A percentile compares a stretch with the other conserved stretches of the same genome.
Conservation (phyloP, 1,140 invertebrate genomes). For the Sarcophaga peregrina region DNA sequence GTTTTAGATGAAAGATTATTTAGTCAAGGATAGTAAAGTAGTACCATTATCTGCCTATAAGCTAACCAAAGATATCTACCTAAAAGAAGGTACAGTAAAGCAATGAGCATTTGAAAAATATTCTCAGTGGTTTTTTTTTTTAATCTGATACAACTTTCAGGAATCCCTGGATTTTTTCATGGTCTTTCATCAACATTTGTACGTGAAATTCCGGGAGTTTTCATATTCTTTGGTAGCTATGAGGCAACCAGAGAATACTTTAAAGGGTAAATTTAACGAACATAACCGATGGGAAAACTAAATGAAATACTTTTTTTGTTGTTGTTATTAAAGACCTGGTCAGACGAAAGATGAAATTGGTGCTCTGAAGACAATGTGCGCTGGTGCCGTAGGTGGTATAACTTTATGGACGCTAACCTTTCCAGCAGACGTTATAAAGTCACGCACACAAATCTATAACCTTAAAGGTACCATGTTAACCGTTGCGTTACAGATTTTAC, state of each 20-base stretch:
- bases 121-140: too few relatives aligned
- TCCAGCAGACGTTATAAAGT: slow-evolving; percentile 98
- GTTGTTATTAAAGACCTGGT: slow-evolving; percentile 67
- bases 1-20: neutral
- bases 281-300: too few relatives aligned
- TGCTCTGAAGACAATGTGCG: slow-evolving; percentile 83
- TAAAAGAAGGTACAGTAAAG: neutral
- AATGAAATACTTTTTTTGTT: neutral
- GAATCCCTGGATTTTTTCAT: slow-evolving; percentile 87
- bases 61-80: neutral
- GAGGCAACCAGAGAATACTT: slow-evolving; percentile 82
- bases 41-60: neutral
- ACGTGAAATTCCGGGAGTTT: slow-evolving; percentile 98
- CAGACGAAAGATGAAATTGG: slow-evolving; percentile 81
- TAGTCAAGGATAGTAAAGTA: neutral
- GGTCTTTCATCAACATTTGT: slow-evolving; percentile 92
- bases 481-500: slow-evolving; percentile 78
- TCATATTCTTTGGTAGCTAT: slow-evolving; percentile 98
- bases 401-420: slow-evolving; percentile 94
- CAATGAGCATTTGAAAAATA: slow-evolving; percentile 43
- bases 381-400: slow-evolving; percentile 91
- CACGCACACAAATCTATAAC: slow-evolving; percentile 89
- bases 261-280: slow-evolving; percentile 62
- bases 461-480: slow-evolving; percentile 75
- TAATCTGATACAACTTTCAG: slow-evolving; percentile 61